A percentile compares a stretch with the other conserved stretches of the same genome.
phyloP scores from a whole-genome alignment of 2,797 vertebrate species.

The Scleropages formosus region DNA sequence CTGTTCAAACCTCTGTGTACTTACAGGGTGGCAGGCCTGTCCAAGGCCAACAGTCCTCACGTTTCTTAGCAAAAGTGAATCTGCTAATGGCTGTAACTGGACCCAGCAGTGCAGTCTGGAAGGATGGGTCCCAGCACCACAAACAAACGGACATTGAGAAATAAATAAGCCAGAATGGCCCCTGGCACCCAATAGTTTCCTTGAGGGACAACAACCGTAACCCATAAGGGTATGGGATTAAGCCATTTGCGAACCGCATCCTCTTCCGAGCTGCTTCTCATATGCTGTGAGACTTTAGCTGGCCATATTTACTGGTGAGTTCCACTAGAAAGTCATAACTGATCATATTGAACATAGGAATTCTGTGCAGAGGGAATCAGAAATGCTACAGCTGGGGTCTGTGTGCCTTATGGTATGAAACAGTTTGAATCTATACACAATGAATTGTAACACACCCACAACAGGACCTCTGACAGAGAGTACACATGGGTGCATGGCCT shows the following conservation, averaged over 20 bases:
- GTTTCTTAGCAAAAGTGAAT: not conserved
- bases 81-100: constrained; percentile 46
- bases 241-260: too few relatives aligned
- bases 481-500: too few relatives aligned
- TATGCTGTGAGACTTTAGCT: too few relatives aligned
- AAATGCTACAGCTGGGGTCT: not conserved
- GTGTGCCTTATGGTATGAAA: too few relatives aligned
- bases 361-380: too few relatives aligned
- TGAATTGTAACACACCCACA: not conserved
- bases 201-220: not conserved
- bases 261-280: too few relatives aligned
- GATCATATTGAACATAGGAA: not conserved
- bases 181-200: not conserved
- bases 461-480: too few relatives aligned
- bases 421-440: not conserved
- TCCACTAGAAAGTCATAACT: constrained; percentile 37
- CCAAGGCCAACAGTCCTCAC: not conserved
- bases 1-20: not conserved
- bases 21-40: not conserved
- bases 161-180: constrained; percentile 58
- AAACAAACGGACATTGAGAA: constrained; percentile 15
- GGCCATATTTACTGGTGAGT: constrained; percentile 55
- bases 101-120: constrained; percentile 35
- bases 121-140: constrained; percentile 37
- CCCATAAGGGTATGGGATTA: constrained; percentile 33